A percentile compares a stretch with the other conserved stretches of the same genome.
phyloP scores from a whole-genome alignment of 2,797 vertebrate species.

The Lepilemur ruficaudatus region DNA sequence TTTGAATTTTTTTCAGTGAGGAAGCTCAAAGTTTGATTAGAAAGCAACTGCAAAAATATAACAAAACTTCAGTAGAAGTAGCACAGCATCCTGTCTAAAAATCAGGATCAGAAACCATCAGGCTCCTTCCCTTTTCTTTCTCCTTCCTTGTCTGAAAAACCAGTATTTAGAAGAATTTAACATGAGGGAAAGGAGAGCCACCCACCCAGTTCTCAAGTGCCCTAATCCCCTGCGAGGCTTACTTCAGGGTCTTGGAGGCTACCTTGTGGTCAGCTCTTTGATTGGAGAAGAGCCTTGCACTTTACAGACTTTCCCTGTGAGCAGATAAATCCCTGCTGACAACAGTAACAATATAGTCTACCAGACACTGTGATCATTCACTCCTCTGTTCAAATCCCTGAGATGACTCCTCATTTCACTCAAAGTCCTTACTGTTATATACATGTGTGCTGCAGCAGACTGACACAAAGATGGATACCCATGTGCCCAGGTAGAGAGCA shows the following conservation, averaged over 20 bases:
- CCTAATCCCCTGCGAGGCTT: neutral
- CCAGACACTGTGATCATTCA: conserved; percentile 81
- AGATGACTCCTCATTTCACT: neutral
- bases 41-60: conserved; percentile 36
- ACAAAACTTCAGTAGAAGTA: conserved; percentile 27
- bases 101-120: conserved; percentile 22
- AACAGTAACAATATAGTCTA: conserved; percentile 95
- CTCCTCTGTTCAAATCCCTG: neutral
- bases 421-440: conserved; percentile 82
- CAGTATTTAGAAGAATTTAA: neutral
- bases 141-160: conserved; percentile 39
- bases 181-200: neutral
- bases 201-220: neutral
- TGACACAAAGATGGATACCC: neutral
- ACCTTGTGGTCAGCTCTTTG: neutral
- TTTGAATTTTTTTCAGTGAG: conserved; percentile 42
- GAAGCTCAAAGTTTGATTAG: conserved; percentile 79
- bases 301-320: conserved; percentile 95
- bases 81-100: conserved; percentile 28
- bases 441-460: neutral
- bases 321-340: conserved; percentile 97
- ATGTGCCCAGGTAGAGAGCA: neutral
- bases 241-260: neutral
- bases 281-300: conserved; percentile 72
- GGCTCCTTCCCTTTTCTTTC: neutral